Evolutionary conservation across 2,113 vertebrate genomes (phyloP), one percentile per base, ranked within the genome.

Genomic region (Alethe castanea): DNA sequence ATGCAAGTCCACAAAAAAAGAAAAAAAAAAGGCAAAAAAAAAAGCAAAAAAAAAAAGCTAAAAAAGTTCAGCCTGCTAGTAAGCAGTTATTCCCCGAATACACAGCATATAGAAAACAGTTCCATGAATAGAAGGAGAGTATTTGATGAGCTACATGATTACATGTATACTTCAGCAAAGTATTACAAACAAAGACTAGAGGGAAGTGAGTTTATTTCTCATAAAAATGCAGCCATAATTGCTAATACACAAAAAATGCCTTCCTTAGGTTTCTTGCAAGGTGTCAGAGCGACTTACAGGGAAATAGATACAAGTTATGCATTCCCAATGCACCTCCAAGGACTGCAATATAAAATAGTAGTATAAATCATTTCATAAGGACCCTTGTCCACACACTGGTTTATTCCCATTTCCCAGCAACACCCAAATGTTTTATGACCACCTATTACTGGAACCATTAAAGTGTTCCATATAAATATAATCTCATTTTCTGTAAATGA

Each of bases 321-420:
- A 66, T 81, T 88, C 40, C 33, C 69, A 86, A 62, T 36, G 14
- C 48, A 67, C 7, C 76, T 90, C 56, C 79, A 86, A 80, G 80
- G 79, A 66, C 45, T 90, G 47, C 33, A 54, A 8, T 40, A 72
- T 53, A 72, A 95, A 95, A 74, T 9, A 6, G 1, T 80, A 85
- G 19, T 24, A 67, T 70, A 77, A 95, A 93, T 81, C 14, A 93
- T 83, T 62, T 88, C 38, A 47, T 54, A 76, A 82, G 35, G 50
- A 94, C 73, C 29, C 29, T 79, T 77, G 78, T 48, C 52, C 87
- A 82, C 29, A 73, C 29, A 29, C 19, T 23, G 33, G 23, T 48
- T 92, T 85, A 77, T 73, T 88, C 64, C n/a, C 17, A 71, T 74
- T 94, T 95, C 77, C 67, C 86, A 94, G 79, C 48, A 92, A 83